Evolutionary conservation across 37 sponge, comb jelly and placozoan species (phyloP).

Genomic region (Corticium candelabrum): DNA sequence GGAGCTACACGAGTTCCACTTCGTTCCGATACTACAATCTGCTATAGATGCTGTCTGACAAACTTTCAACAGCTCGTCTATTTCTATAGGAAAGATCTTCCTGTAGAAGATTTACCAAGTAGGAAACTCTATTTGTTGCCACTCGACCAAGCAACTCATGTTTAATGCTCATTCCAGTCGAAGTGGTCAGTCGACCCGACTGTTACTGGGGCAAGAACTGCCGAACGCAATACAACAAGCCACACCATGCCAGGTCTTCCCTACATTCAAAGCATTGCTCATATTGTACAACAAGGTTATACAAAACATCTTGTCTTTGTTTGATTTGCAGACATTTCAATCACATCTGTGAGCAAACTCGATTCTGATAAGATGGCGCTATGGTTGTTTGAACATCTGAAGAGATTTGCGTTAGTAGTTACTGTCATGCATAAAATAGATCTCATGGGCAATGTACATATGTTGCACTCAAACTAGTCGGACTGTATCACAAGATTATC

Average conservation of each 20-base stretch:
- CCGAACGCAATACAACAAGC: constrained; percentile 62
- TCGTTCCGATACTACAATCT: constrained; percentile 16
- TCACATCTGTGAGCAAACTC: constrained; percentile 69
- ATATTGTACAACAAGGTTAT: too few relatives aligned
- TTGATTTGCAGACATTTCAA: constrained; percentile 40
- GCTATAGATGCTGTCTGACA: constrained; percentile 42
- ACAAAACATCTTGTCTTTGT: constrained; percentile 9
- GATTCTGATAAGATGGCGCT: constrained; percentile 1
- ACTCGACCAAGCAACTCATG: neutral
- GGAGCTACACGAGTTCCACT: too few relatives aligned
- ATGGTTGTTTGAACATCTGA: too few relatives aligned
- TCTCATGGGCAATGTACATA: too few relatives aligned
- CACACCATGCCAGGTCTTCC: constrained; percentile 46
- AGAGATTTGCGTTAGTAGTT: too few relatives aligned
- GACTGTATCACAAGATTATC: too few relatives aligned
- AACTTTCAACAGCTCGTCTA: constrained; percentile 59
- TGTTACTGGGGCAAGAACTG: constrained; percentile 81
- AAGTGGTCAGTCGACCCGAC: constrained; percentile 50
- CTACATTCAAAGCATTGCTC: neutral
- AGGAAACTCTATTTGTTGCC: constrained; percentile 6
- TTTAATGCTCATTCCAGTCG: constrained; percentile 10
- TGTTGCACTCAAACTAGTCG: too few relatives aligned
- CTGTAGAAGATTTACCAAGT: constrained; percentile 60
- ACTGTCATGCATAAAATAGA: too few relatives aligned
- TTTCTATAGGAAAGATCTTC: constrained; percentile 65